phyloP scores from a whole-genome alignment of 2,888 invertebrate species.

The Craniophora ligustri region DNA sequence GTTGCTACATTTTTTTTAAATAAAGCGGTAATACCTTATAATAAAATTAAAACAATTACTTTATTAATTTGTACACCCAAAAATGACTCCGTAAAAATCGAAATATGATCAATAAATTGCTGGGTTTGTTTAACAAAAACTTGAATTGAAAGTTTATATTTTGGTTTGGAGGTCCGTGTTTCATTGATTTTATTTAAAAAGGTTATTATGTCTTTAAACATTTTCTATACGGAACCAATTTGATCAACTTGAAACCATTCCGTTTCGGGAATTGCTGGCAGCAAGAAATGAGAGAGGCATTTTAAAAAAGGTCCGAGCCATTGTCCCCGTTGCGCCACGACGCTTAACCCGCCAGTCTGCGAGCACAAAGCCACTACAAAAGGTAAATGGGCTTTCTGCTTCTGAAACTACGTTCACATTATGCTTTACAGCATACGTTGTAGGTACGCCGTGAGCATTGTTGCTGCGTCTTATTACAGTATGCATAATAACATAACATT shows the following conservation, averaged over 20 bases:
- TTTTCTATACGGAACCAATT: conserved; percentile 61
- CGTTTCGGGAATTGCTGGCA: conserved; percentile 68
- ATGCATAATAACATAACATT: conserved; percentile 78
- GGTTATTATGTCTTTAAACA: conserved; percentile 56
- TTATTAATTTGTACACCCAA: no score
- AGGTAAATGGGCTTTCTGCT: conserved; percentile 82
- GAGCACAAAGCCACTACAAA: conserved; percentile 81
- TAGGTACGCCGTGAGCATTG: conserved; percentile 63
- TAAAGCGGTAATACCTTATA: no score
- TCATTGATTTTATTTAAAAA: no score
- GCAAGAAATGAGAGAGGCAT: conserved; percentile 70
- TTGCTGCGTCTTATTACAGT: conserved; percentile 72
- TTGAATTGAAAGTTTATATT: no score
- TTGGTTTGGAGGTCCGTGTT: no score
- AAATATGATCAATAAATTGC: no score
- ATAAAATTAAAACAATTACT: no score
- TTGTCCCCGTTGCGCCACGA: conserved; percentile 73
- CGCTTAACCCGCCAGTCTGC: conserved; percentile 80
- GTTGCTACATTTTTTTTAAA: no score
- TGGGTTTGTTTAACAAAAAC: no score
- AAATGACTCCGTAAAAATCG: no score
- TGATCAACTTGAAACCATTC: conserved; percentile 67
- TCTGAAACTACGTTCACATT: conserved; percentile 75
- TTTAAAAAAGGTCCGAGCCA: conserved; percentile 77
- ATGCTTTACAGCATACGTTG: conserved; percentile 71